Evolutionary conservation across 2,797 vertebrate species (phyloP).

Genomic region (Glyptemys insculpta): DNA sequence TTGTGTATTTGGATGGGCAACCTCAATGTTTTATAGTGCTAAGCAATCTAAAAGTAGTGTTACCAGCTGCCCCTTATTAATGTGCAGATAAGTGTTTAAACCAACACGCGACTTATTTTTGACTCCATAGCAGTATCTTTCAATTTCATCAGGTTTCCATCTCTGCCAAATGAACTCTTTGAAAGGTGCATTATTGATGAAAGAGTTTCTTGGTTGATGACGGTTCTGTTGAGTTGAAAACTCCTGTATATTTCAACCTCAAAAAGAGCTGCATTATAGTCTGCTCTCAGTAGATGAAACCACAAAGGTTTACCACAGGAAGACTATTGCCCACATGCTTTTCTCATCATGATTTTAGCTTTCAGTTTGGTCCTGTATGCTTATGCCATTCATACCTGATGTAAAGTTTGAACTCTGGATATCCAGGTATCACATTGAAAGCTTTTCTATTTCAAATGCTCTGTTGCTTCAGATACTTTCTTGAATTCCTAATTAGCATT

Average conservation of each 20-base stretch:
- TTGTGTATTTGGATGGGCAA: neutral
- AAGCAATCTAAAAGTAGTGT: neutral
- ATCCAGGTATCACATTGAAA: neutral
- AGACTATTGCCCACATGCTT: neutral
- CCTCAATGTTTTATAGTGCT: neutral
- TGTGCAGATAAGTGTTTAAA: neutral
- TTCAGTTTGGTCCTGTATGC: neutral
- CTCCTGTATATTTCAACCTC: neutral
- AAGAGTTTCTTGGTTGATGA: neutral
- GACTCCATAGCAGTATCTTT: neutral
- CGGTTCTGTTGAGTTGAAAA: rapidly evolving
- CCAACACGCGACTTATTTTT: rapidly evolving
- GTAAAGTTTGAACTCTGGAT: neutral
- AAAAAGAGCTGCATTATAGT: neutral
- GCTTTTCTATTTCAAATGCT: rapidly evolving
- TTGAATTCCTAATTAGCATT: neutral
- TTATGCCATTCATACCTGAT: neutral
- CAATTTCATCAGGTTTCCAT: rapidly evolving
- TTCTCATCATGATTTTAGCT: neutral
- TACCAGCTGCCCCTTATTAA: neutral
- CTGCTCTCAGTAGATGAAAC: neutral
- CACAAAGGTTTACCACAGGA: neutral
- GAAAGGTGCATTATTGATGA: rapidly evolving
- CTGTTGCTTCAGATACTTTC: neutral
- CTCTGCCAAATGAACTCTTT: neutral